Percentiles rank a stretch among this genome's conserved stretches.
phyloP scores from a whole-genome alignment of 2,113 vertebrate species.

The Dinomys branickii region DNA sequence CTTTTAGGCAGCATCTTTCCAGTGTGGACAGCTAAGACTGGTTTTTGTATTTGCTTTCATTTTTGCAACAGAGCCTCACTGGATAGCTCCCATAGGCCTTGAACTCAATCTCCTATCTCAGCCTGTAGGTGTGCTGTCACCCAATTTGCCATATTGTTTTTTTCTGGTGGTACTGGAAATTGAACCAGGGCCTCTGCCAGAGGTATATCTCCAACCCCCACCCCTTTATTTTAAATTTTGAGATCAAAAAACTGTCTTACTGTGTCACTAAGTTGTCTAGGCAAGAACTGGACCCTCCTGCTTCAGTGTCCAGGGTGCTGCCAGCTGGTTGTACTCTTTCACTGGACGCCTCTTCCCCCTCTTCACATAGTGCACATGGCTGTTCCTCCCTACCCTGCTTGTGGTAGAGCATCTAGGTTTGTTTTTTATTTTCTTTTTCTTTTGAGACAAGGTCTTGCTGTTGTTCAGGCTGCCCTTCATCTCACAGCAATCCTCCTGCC shows the following conservation, averaged over 20 bases:
- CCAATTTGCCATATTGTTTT: not conserved
- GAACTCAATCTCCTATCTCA: not conserved
- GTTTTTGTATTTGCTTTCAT: not conserved
- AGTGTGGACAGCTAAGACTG: not conserved
- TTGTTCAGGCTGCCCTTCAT: not conserved
- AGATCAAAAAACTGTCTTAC: not conserved
- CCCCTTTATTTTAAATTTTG: not conserved
- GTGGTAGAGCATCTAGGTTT: not conserved
- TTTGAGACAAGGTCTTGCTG: not conserved
- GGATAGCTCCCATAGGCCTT: not conserved
- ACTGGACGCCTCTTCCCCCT: not conserved
- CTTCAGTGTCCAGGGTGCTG: not conserved
- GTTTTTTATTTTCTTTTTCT: not conserved
- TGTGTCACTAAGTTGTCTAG: not conserved
- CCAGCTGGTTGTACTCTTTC: not conserved
- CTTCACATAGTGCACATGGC: not conserved
- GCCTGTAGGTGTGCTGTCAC: not conserved
- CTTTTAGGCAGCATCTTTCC: not conserved
- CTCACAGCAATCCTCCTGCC: not conserved
- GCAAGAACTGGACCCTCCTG: not conserved
- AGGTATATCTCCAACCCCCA: not conserved
- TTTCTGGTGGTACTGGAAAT: not conserved
- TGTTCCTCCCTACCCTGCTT: not conserved
- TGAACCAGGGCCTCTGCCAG: not conserved
- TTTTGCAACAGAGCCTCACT: not conserved